Percentiles rank a stretch among this genome's conserved stretches.
Conservation (phyloP, 2,113 vertebrate species). For the Phoxinus phoxinus region DNA sequence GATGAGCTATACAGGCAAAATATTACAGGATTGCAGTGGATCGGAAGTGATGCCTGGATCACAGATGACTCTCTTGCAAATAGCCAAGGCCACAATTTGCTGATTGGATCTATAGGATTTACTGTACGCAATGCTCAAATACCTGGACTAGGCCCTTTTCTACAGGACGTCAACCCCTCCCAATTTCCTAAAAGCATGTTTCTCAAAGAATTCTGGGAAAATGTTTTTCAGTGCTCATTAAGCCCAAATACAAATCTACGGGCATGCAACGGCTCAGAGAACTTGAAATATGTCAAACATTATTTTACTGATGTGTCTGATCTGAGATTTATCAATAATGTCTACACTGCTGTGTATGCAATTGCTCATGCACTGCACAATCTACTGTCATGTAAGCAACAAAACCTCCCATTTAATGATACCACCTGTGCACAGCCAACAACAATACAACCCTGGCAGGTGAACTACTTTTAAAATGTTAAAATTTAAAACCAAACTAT, state of each 20-base stretch:
- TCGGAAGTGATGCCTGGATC: constrained; percentile 80
- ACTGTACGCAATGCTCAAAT: constrained; percentile 67
- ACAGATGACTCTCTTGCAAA: constrained; percentile 71
- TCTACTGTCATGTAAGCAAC: constrained; percentile 41
- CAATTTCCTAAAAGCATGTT: constrained; percentile 74
- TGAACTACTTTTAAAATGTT: not conserved
- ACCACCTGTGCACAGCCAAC: constrained; percentile 39
- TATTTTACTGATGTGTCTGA: constrained; percentile 70
- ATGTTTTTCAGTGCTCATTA: constrained; percentile 71
- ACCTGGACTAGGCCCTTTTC: constrained; percentile 69
- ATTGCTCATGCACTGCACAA: constrained; percentile 69
- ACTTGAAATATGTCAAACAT: constrained; percentile 65
- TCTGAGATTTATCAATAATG: constrained; percentile 71
- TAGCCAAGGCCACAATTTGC: constrained; percentile 59
- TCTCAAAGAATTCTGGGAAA: constrained; percentile 77
- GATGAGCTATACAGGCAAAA: constrained; percentile 62
- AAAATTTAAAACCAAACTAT: not conserved
- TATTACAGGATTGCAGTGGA: constrained; percentile 74
- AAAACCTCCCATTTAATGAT: constrained; percentile 47
- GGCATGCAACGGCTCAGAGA: constrained; percentile 70
- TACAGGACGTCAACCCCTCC: constrained; percentile 70
- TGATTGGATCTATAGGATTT: constrained; percentile 72
- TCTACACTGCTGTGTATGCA: constrained; percentile 71
- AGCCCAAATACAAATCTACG: constrained; percentile 40
- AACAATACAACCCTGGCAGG: constrained; percentile 55